phyloP scores from a whole-genome alignment of 2,797 vertebrate species.

The Neosalanx taihuensis region DNA sequence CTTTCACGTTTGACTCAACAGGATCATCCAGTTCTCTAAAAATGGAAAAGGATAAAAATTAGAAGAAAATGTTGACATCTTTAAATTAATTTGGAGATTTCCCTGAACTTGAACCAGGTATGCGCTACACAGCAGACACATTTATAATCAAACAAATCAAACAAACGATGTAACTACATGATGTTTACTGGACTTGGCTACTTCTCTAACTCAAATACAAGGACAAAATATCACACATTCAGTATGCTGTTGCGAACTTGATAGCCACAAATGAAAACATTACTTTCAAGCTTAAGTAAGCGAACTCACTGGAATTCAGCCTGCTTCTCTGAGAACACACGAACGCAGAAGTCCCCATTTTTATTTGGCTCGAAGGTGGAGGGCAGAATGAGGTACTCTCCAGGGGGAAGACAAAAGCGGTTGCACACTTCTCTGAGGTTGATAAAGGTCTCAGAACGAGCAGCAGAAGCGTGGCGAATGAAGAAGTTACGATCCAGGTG shows the following conservation, averaged over 20 bases:
- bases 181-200: neutral
- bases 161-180: neutral
- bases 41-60: constrained; percentile 23
- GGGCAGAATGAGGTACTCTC: constrained; percentile 74
- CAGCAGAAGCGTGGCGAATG: constrained; percentile 47
- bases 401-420: constrained; percentile 67
- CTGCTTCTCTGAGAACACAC: constrained; percentile 73
- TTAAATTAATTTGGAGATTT: too few species aligned
- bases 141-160: neutral
- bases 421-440: constrained; percentile 67
- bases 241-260: too few species aligned
- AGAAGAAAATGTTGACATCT: neutral
- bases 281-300: neutral
- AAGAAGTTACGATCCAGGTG: constrained; percentile 73
- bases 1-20: constrained; percentile 70
- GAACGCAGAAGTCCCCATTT: constrained; percentile 70
- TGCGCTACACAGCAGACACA: neutral
- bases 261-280: too few species aligned
- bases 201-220: neutral
- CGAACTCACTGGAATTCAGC: constrained; percentile 62
- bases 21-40: constrained; percentile 82
- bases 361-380: constrained; percentile 72
- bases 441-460: constrained; percentile 69
- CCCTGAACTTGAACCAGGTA: too few species aligned
- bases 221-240: too few species aligned